Evolutionary conservation across 92 coral and sea anemone species (phyloP).

Genomic region (Porites evermanni): DNA sequence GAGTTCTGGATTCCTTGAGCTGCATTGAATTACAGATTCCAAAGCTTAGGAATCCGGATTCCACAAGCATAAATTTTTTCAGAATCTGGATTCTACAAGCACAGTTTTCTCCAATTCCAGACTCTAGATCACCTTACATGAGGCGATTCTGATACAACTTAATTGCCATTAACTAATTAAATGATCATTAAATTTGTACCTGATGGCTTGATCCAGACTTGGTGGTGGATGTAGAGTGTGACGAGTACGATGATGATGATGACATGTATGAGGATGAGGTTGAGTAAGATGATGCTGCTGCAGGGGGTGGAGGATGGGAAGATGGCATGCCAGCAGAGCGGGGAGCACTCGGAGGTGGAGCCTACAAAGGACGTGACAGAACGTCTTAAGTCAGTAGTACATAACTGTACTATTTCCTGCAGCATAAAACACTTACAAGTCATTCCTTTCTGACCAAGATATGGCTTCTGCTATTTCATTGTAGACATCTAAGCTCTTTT

Average conservation of each 20-base stretch:
- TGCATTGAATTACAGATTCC: too few species aligned
- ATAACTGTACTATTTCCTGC: too few species aligned
- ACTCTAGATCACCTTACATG: too few species aligned
- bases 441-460: too few species aligned
- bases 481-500: too few species aligned
- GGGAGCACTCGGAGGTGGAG: conserved; percentile 38
- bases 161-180: not conserved
- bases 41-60: too few species aligned
- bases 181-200: not conserved
- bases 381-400: not conserved
- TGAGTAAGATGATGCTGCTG: conserved; percentile 25
- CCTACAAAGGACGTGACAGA: not conserved
- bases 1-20: too few species aligned
- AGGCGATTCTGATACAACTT: too few species aligned
- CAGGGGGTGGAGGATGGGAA: conserved; percentile 34
- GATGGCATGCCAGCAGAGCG: conserved; percentile 35
- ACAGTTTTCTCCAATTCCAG: too few species aligned
- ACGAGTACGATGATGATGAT: conserved; percentile 33
- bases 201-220: conserved; percentile 29
- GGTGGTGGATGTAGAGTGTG: conserved; percentile 27
- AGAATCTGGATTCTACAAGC: too few species aligned
- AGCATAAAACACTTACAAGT: not conserved
- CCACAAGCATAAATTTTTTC: too few species aligned
- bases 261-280: conserved; percentile 37
- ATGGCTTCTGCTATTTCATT: too few species aligned